phyloP scores from a whole-genome alignment of 2,888 invertebrate genomes.

The Hipparchia sbordonii region DNA sequence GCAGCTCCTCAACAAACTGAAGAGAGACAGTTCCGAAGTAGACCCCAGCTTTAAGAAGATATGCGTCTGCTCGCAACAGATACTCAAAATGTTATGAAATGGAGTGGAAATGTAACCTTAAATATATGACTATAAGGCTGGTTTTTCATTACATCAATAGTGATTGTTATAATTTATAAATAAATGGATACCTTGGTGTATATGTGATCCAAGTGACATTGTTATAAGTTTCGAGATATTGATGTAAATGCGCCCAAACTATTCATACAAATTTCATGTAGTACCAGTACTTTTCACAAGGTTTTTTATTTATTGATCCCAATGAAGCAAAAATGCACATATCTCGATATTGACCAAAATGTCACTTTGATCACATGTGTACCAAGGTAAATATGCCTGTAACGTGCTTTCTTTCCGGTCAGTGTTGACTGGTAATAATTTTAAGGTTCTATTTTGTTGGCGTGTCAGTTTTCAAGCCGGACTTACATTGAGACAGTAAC shows the following conservation, averaged over 20 bases:
- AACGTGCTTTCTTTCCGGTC: not conserved
- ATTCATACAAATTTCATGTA: too few relatives aligned
- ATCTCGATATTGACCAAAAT: too few relatives aligned
- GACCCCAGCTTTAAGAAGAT: slow-evolving; percentile 66
- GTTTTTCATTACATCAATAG: slow-evolving; percentile 15
- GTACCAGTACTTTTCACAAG: too few relatives aligned
- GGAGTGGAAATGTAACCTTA: slow-evolving; percentile 15
- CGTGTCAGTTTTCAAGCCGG: not conserved
- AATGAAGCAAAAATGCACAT: too few relatives aligned
- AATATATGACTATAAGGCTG: slow-evolving; percentile 29
- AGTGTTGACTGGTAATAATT: too few relatives aligned
- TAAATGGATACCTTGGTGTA: too few relatives aligned
- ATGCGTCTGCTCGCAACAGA: slow-evolving; percentile 69
- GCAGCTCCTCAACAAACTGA: slow-evolving; percentile 66
- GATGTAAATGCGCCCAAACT: too few relatives aligned
- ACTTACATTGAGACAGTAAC: not conserved
- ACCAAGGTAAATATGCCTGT: not conserved
- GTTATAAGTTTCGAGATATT: too few relatives aligned
- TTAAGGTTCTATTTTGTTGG: too few relatives aligned
- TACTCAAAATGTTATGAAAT: slow-evolving; percentile 69
- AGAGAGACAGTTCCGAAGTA: slow-evolving; percentile 57
- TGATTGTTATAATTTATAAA: not conserved
- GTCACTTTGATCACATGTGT: too few relatives aligned
- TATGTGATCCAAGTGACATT: too few relatives aligned
- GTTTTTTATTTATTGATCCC: too few relatives aligned